Evolutionary conservation across 2,888 invertebrate species (phyloP).

Genomic region (Xestobium rufovillosum): DNA sequence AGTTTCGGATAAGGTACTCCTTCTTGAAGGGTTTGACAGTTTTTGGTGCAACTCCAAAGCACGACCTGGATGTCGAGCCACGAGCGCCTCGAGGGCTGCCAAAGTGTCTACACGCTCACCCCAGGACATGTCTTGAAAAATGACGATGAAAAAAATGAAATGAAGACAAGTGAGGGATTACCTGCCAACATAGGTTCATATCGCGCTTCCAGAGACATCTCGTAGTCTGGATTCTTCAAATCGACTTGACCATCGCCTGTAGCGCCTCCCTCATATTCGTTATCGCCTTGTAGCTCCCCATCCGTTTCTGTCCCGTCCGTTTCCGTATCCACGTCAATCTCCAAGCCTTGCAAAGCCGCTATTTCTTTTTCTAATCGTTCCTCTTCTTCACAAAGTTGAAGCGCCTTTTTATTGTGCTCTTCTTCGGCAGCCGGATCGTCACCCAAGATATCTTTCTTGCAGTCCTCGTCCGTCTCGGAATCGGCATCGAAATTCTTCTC

Average conservation of each 20-base stretch:
- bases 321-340: slow-evolving; percentile 70
- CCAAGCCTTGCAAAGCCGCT: slow-evolving; percentile 63
- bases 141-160: slow-evolving; percentile 14
- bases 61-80: slow-evolving; percentile 84
- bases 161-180: slow-evolving; percentile 17
- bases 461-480: slow-evolving; percentile 53
- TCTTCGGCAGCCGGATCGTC: slow-evolving; percentile 47
- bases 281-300: slow-evolving; percentile 51
- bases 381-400: slow-evolving; percentile 64
- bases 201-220: slow-evolving; percentile 55
- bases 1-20: slow-evolving; percentile 76
- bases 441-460: slow-evolving; percentile 30
- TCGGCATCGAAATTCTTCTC: slow-evolving; percentile 54
- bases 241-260: slow-evolving; percentile 15
- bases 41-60: slow-evolving; percentile 91
- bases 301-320: slow-evolving; percentile 74
- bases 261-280: slow-evolving; percentile 31
- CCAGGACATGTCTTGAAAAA: slow-evolving; percentile 62
- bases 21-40: slow-evolving; percentile 82
- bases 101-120: slow-evolving; percentile 77
- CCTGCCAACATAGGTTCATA: slow-evolving; percentile 64
- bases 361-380: slow-evolving; percentile 69
- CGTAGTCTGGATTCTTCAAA: slow-evolving; percentile 25
- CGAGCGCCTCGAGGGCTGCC: slow-evolving; percentile 68
- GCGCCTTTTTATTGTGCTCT: slow-evolving; percentile 62